These are phyloP conservation scores for Lophotis ruficrista DNA, from an alignment of 2,113 vertebrate genomes.

Conservation along the genomic window DNA sequence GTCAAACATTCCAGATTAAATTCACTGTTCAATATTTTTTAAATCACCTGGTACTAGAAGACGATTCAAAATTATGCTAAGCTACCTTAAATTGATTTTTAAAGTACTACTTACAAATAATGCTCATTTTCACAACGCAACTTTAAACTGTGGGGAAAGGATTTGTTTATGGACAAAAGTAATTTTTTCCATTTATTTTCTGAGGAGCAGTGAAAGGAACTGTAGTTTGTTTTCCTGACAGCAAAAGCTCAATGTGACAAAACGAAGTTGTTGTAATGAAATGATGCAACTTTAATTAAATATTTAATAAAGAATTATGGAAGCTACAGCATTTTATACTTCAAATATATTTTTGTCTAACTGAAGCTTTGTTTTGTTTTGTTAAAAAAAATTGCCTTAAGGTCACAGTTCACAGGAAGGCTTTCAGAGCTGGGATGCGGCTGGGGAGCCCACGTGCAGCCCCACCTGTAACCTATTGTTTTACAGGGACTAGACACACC, in stretches of 20 bases:
- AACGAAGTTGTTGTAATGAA: constrained; percentile 71
- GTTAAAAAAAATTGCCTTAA: background rate
- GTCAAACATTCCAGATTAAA: constrained; percentile 69
- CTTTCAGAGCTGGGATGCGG: fast-evolving
- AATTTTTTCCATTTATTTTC: constrained; percentile 48
- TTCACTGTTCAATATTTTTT: constrained; percentile 42
- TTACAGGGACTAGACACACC: background rate
- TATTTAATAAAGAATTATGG: constrained; percentile 75
- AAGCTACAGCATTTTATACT: constrained; percentile 64
- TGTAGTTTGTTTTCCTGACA: constrained; percentile 60
- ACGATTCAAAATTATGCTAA: constrained; percentile 44
- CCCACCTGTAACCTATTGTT: too few species aligned
- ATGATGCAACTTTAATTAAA: constrained; percentile 69
- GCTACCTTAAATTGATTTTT: constrained; percentile 22
- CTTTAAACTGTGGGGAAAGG: constrained; percentile 34
- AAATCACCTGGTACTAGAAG: constrained; percentile 3
- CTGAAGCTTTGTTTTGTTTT: background rate
- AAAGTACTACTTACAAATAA: background rate
- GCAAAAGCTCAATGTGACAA: constrained; percentile 59
- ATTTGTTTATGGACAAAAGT: constrained; percentile 11
- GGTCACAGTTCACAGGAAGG: too few species aligned
- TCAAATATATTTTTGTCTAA: constrained; percentile 35
- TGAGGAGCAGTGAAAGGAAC: constrained; percentile 31
- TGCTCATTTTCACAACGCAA: constrained; percentile 60
- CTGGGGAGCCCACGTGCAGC: background rate